Conservation (phyloP, 1,140 invertebrate species). For the Lutraria rhynchaena region DNA sequence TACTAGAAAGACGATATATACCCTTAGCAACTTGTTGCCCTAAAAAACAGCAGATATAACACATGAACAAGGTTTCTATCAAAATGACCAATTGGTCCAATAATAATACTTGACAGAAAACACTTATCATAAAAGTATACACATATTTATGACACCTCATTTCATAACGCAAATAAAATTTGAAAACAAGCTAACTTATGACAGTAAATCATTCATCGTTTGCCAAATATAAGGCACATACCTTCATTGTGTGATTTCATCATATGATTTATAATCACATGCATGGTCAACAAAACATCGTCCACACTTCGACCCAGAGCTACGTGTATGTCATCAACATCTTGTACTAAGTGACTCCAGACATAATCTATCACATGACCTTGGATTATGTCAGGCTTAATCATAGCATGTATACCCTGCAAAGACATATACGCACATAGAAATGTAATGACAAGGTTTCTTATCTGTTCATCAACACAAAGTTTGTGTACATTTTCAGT, state of each 20-base stretch:
- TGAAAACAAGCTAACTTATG: too few relatives aligned
- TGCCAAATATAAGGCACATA: too few relatives aligned
- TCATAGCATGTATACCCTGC: background rate
- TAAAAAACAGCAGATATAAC: too few relatives aligned
- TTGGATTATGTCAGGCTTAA: slow-evolving; percentile 29
- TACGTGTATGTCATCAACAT: slow-evolving; percentile 48
- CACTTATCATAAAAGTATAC: too few relatives aligned
- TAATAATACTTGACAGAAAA: too few relatives aligned
- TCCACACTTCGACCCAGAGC: slow-evolving; percentile 52
- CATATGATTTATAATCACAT: slow-evolving; percentile 33
- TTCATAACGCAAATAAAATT: too few relatives aligned
- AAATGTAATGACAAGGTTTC: too few relatives aligned
- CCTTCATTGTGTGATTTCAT: slow-evolving; percentile 12
- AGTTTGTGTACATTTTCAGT: background rate
- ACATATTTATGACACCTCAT: too few relatives aligned
- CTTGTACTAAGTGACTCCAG: slow-evolving; percentile 53
- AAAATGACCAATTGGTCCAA: too few relatives aligned
- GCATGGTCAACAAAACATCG: slow-evolving; percentile 60
- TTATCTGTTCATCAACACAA: too few relatives aligned
- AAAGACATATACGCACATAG: background rate
- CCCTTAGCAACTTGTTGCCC: background rate
- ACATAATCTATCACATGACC: slow-evolving; percentile 44
- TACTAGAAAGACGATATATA: slow-evolving; percentile 36
- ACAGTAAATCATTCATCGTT: too few relatives aligned
- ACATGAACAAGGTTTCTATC: too few relatives aligned